Percentiles rank a stretch among this genome's conserved stretches.
These are phyloP conservation scores for Cheilosia impressa DNA, from an alignment of 2,888 invertebrate genomes.

Conservation along the genomic window DNA sequence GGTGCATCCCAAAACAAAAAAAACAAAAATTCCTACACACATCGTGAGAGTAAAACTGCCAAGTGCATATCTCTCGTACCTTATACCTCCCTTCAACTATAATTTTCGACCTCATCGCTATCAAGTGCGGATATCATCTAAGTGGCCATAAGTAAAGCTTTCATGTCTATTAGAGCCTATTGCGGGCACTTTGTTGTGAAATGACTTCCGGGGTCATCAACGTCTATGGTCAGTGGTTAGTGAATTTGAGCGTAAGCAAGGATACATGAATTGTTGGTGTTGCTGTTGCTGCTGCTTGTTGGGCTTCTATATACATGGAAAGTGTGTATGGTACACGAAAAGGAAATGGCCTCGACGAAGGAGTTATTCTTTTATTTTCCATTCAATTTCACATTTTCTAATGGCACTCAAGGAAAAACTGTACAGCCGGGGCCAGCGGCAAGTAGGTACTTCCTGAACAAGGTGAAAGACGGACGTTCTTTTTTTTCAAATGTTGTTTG, in stretches of 20 bases:
- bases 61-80: slow-evolving; percentile 17
- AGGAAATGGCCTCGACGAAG: slow-evolving; percentile 58
- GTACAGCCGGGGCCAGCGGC: slow-evolving; percentile 5
- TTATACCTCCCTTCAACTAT: slow-evolving; percentile 32
- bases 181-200: slow-evolving; percentile 72
- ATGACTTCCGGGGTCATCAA: slow-evolving; percentile 72
- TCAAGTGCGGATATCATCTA: slow-evolving; percentile 66
- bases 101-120: slow-evolving; percentile 27
- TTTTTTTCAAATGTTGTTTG: not conserved
- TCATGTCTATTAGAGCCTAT: slow-evolving; percentile 74
- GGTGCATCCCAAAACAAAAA: not conserved
- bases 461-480: not conserved
- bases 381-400: slow-evolving; percentile 72
- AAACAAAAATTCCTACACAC: too few relatives aligned
- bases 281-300: slow-evolving; percentile 10
- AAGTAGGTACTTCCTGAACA: slow-evolving; percentile 43
- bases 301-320: not conserved
- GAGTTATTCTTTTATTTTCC: slow-evolving; percentile 70
- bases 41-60: slow-evolving; percentile 24
- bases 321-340: slow-evolving; percentile 44
- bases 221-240: slow-evolving; percentile 68
- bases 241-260: slow-evolving; percentile 55
- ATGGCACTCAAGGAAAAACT: slow-evolving; percentile 57
- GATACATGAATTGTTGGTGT: slow-evolving; percentile 16
- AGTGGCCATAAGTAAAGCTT: slow-evolving; percentile 72